Evolutionary conservation across 2,888 invertebrate species (phyloP), one percentile per base, ranked within the genome.

Genomic region (Trichacis sp.): DNA sequence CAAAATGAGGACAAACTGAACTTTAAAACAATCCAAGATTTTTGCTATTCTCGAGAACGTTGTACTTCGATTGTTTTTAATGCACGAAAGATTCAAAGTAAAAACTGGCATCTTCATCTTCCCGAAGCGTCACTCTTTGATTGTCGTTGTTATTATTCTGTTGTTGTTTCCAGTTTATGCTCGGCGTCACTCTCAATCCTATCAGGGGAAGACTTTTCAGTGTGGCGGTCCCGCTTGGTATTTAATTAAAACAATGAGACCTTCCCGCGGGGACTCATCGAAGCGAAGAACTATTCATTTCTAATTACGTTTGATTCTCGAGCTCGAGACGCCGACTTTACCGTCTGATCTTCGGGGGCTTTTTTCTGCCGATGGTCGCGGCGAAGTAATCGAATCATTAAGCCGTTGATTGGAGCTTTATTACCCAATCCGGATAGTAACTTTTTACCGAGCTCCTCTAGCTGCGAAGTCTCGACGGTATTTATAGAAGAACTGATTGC

Each of bases 351-450:
- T 18, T 57, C 48, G 53, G n/a, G 9, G 30, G 33, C 12, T n/a
- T 59, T 51, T 55, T 51, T 62, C 56, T 52, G 50, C 50, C 64
- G 64, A 64, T 64, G 58, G 53, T 63, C 49, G 52, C 30, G 64
- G 62, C 66, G 64, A 64, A 68, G 77, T 83, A 82, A 83, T 82
- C 83, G 81, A 83, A 83, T 83, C 83, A 83, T 82, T 82, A 82
- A 83, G 80, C 82, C 78, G 79, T 82, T 83, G 83, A 82, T 83
- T 83, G 83, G 78, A 81, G 82, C 82, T 83, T 83, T 83, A 83
- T 83, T 82, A 82, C 77, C 81, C 82, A 82, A 83, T 83, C 78
- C 81, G 76, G 77, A 76, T 77, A 83, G 82, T 82, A 80, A 82
- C 80, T 81, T 83, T 83, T 83, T 82, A 83, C 82, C 80, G 80